phyloP scores from a whole-genome alignment of 2,113 vertebrate species.

The Oceanodroma tethys region DNA sequence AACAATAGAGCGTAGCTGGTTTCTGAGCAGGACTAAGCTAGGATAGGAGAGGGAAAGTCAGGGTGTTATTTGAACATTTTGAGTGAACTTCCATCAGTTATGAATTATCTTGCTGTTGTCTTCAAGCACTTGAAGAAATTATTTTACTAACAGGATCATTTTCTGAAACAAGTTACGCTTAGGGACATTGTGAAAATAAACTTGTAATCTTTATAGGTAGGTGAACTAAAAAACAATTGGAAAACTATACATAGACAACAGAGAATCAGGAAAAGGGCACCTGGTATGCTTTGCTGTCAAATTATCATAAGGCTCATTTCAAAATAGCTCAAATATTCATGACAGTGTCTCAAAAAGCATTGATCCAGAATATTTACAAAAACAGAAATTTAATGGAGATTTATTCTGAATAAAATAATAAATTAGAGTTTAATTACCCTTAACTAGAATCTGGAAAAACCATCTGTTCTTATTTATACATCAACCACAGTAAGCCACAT shows the following conservation, averaged over 20 bases:
- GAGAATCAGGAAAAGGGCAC: not conserved
- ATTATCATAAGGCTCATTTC: not conserved
- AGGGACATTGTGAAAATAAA: not conserved
- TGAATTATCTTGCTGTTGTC: not conserved
- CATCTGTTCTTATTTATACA: slow-evolving; percentile 32
- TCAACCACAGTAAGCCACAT: not conserved
- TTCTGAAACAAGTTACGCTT: not conserved
- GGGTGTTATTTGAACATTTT: not conserved
- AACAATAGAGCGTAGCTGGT: not conserved
- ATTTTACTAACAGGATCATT: not conserved
- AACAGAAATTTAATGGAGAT: not conserved
- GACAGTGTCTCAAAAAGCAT: not conserved
- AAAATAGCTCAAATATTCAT: not conserved
- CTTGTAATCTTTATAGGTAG: not conserved
- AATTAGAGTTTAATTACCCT: slow-evolving; percentile 25
- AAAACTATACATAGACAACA: not conserved
- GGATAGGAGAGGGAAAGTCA: not conserved
- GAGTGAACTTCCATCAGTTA: not conserved
- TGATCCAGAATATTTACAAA: not conserved
- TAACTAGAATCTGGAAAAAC: slow-evolving; percentile 7
- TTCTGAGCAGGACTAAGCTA: not conserved
- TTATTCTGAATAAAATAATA: slow-evolving; percentile 33
- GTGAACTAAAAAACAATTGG: not conserved
- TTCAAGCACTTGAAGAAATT: not conserved
- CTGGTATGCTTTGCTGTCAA: not conserved